Evolutionary conservation across 2,113 vertebrate genomes (phyloP).

Genomic region (Myocastor coypus): DNA sequence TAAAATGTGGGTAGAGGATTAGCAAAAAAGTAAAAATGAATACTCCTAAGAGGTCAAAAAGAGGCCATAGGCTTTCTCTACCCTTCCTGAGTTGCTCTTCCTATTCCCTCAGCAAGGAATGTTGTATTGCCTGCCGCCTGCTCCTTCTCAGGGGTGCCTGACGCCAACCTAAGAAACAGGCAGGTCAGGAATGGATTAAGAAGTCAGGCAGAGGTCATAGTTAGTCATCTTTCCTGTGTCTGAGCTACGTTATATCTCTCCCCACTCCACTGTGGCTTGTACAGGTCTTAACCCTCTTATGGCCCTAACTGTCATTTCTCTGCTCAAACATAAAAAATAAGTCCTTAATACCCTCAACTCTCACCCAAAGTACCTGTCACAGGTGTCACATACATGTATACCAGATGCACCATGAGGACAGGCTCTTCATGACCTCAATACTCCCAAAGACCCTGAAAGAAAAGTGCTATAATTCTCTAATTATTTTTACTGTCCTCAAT

Average conservation of each 20-base stretch:
- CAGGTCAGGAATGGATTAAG: neutral
- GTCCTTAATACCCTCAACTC: neutral
- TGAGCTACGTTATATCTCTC: neutral
- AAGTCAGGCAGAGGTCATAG: neutral
- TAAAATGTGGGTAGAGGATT: neutral
- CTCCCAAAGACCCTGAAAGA: neutral
- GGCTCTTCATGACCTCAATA: neutral
- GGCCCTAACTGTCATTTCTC: neutral
- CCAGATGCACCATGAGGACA: neutral
- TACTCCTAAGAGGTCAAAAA: neutral
- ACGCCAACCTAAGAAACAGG: neutral
- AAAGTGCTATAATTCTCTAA: neutral
- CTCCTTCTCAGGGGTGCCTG: neutral
- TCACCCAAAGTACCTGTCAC: neutral
- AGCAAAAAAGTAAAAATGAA: conserved; percentile 12
- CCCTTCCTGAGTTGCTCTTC: neutral
- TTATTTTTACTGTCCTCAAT: too few relatives aligned
- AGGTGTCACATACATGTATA: fast-evolving
- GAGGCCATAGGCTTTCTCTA: neutral
- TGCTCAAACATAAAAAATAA: neutral
- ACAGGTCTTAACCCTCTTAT: neutral
- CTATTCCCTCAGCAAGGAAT: neutral
- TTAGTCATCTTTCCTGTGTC: neutral
- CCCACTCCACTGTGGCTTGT: neutral
- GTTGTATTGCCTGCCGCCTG: neutral